These are phyloP conservation scores for Agriotes lineatus DNA, from an alignment of 2,888 invertebrate genomes.

Conservation along the genomic window DNA sequence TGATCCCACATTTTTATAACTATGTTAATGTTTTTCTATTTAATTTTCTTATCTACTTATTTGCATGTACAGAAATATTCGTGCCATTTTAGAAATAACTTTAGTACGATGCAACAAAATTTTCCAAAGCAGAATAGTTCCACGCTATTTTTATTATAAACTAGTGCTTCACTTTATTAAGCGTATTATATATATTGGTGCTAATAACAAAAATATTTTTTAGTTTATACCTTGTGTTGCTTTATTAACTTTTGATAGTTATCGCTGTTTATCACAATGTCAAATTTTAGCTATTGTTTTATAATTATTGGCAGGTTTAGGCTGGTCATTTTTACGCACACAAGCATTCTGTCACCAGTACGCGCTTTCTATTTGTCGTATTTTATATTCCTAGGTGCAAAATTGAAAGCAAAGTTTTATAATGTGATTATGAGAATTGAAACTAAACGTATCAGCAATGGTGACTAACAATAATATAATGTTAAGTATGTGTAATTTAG, in stretches of 20 bases:
- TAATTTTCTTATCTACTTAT: slow-evolving; percentile 48
- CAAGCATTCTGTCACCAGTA: slow-evolving; percentile 21
- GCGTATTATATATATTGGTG: slow-evolving; percentile 57
- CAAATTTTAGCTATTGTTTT: slow-evolving; percentile 21
- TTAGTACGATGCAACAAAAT: slow-evolving; percentile 43
- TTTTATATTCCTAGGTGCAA: slow-evolving; percentile 13
- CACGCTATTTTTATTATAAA: slow-evolving; percentile 18
- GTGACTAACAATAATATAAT: slow-evolving; percentile 62
- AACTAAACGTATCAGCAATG: slow-evolving; percentile 67
- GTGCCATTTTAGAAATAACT: slow-evolving; percentile 64
- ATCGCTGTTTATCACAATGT: slow-evolving; percentile 30
- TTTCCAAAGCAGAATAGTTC: slow-evolving; percentile 19
- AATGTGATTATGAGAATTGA: slow-evolving; percentile 65
- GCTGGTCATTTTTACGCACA: slow-evolving; percentile 16
- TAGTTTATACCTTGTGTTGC: slow-evolving; percentile 44
- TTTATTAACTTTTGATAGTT: slow-evolving; percentile 49
- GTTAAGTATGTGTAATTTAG: slow-evolving; percentile 39
- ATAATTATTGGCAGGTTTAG: slow-evolving; percentile 8
- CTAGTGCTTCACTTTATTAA: slow-evolving; percentile 34
- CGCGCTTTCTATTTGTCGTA: too few relatives aligned
- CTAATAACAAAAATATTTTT: slow-evolving; percentile 56
- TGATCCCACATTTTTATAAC: slow-evolving; percentile 60
- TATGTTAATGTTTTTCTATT: slow-evolving; percentile 54
- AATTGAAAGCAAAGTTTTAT: slow-evolving; percentile 2
- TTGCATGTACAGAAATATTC: slow-evolving; percentile 58